Evolutionary conservation across 30 jellyfish, hydroid and myxozoan genomes (phyloP).

Genomic region (Cassiopea xamachana): DNA sequence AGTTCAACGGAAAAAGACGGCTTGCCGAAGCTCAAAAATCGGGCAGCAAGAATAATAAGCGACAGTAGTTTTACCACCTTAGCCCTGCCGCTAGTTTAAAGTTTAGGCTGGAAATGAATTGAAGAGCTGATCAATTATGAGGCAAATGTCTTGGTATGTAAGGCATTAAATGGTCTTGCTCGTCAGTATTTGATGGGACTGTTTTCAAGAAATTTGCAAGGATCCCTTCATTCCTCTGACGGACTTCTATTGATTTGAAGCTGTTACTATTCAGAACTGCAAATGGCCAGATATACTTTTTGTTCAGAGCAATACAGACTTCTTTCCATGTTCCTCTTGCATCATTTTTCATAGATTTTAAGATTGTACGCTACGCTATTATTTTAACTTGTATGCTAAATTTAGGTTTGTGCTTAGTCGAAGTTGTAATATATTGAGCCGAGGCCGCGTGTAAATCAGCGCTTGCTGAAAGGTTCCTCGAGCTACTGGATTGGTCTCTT

Average conservation of each 20-base stretch:
- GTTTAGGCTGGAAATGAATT: background rate
- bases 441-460: too few relatives aligned
- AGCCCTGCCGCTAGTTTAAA: background rate
- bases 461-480: too few relatives aligned
- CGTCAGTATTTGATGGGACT: background rate
- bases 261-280: background rate
- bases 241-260: background rate
- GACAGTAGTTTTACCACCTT: background rate
- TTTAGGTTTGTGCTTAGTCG: too few relatives aligned
- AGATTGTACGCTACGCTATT: background rate
- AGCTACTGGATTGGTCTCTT: too few relatives aligned
- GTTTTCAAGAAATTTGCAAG: background rate
- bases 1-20: background rate
- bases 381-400: too few relatives aligned
- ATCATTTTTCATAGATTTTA: background rate
- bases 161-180: background rate
- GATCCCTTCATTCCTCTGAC: background rate
- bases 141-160: background rate
- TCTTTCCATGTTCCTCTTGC: too few relatives aligned
- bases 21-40: background rate
- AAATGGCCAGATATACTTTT: background rate
- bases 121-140: background rate
- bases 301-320: background rate
- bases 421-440: too few relatives aligned
- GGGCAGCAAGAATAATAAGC: background rate